Conservation (phyloP, 37 sponge, comb jelly and placozoan species). For the Beroe ovata region DNA sequence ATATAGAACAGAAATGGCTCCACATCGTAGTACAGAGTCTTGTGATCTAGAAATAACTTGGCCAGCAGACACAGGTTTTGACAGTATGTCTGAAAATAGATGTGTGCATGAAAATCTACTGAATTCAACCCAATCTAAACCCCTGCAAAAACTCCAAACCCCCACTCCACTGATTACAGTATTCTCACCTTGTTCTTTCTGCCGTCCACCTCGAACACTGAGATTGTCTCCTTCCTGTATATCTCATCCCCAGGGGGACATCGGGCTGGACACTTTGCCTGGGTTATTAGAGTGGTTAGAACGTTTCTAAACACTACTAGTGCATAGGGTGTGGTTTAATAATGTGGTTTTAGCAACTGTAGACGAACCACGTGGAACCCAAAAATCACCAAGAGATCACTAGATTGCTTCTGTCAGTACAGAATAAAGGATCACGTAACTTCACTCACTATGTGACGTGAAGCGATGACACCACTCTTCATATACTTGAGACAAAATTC, state of each 20-base stretch:
- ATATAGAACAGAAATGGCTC: constrained; percentile 96
- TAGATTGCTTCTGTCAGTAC: background rate
- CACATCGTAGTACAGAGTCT: constrained; percentile 94
- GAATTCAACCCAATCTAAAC: background rate
- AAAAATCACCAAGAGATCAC: too few species aligned
- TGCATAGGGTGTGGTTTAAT: too few species aligned
- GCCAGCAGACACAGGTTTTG: constrained; percentile 95
- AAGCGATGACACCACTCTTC: constrained; percentile 59
- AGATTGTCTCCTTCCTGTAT: constrained; percentile 76
- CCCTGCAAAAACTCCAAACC: background rate
- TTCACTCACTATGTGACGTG: constrained; percentile 31
- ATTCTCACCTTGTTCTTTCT: constrained; percentile 79
- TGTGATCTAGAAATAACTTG: constrained; percentile 96
- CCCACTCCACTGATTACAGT: background rate
- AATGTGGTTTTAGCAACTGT: too few species aligned
- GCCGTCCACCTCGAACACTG: constrained; percentile 97
- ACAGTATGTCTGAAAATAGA: constrained; percentile 76
- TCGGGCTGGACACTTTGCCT: constrained; percentile 75
- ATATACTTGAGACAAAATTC: constrained; percentile 68
- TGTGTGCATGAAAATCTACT: too few species aligned
- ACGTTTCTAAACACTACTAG: too few species aligned
- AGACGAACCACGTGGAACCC: too few species aligned
- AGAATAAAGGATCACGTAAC: background rate
- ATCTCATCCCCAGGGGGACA: constrained; percentile 96
- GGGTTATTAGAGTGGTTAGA: too few species aligned